A percentile compares a stretch with the other conserved stretches of the same genome.
Evolutionary conservation across 1,140 invertebrate species (phyloP).

Genomic region (Meloidogyne hapla): DNA sequence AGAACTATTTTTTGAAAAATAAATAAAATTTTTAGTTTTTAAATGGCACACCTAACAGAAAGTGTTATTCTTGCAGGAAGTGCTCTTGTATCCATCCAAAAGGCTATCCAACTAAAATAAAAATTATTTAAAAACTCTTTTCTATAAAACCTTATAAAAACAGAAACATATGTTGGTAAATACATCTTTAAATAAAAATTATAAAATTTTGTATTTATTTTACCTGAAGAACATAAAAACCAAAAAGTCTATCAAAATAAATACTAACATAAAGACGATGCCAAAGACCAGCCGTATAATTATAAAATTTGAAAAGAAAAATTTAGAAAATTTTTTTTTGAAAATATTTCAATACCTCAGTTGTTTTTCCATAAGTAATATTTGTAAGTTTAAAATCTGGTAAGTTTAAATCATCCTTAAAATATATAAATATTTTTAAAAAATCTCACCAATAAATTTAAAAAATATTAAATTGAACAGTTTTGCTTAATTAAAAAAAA

Average conservation of each 20-base stretch:
- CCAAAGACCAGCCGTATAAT: constrained; percentile 62
- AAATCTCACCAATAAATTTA: no score
- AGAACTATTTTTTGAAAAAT: constrained; percentile 35
- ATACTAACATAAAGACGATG: constrained; percentile 58
- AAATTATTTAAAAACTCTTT: constrained; percentile 7
- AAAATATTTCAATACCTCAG: constrained; percentile 49
- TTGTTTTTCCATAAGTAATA: constrained; percentile 59
- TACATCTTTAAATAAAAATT: constrained; percentile 56
- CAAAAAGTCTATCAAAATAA: constrained; percentile 62
- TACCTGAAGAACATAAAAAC: constrained; percentile 62
- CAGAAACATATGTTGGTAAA: constrained; percentile 61
- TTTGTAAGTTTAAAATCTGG: constrained; percentile 60
- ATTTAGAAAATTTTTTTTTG: constrained; percentile 8
- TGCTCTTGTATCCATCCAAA: constrained; percentile 64
- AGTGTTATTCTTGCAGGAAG: constrained; percentile 57
- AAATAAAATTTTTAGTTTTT: not conserved
- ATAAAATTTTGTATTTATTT: no score
- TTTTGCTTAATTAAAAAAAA: not conserved
- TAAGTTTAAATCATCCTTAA: constrained; percentile 60
- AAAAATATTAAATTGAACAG: no score
- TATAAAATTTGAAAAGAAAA: constrained; percentile 35
- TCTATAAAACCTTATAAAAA: constrained; percentile 49
- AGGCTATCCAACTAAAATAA: constrained; percentile 53
- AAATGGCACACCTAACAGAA: constrained; percentile 42
- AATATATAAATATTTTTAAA: no score